These are phyloP conservation scores for Hippoglossus hippoglossus DNA, from an alignment of 2,797 vertebrate genomes.

Conservation along the genomic window DNA sequence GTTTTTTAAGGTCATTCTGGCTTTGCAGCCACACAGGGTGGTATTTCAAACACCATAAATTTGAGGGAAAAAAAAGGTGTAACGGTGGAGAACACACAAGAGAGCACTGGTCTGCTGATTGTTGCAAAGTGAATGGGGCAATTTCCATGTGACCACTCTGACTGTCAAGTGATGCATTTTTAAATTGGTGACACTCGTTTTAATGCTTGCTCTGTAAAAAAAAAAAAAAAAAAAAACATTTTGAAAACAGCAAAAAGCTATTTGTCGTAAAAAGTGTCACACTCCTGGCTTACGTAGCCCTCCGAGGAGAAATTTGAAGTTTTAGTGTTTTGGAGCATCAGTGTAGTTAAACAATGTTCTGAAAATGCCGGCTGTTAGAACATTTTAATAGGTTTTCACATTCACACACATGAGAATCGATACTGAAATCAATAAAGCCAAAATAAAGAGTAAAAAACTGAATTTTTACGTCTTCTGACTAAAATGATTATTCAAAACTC, in stretches of 20 bases:
- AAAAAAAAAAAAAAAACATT: slow-evolving; percentile 4
- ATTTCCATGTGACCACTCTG: slow-evolving; percentile 11
- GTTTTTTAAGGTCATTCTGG: background rate
- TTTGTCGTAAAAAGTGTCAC: slow-evolving; percentile 2
- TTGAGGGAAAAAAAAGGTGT: background rate
- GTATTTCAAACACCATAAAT: background rate
- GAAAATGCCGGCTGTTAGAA: background rate
- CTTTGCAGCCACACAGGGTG: background rate
- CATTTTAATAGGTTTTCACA: too few species aligned
- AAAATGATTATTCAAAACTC: slow-evolving; percentile 15
- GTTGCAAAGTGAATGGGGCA: background rate
- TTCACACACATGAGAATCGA: too few species aligned
- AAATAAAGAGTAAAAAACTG: background rate
- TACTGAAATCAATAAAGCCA: too few species aligned
- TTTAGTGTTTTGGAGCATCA: slow-evolving; percentile 4
- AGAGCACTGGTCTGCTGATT: background rate
- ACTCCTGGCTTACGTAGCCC: background rate
- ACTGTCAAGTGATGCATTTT: slow-evolving; percentile 11
- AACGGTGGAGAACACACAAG: background rate
- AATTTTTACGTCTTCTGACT: slow-evolving; percentile 9
- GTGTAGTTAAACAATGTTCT: background rate
- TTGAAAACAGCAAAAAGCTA: background rate
- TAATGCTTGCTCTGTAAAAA: slow-evolving; percentile 13
- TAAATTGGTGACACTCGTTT: slow-evolving; percentile 2
- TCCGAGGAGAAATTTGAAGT: slow-evolving; percentile 1